Conservation (phyloP, 2,797 vertebrate genomes). For the Centroberyx gerrardi region DNA sequence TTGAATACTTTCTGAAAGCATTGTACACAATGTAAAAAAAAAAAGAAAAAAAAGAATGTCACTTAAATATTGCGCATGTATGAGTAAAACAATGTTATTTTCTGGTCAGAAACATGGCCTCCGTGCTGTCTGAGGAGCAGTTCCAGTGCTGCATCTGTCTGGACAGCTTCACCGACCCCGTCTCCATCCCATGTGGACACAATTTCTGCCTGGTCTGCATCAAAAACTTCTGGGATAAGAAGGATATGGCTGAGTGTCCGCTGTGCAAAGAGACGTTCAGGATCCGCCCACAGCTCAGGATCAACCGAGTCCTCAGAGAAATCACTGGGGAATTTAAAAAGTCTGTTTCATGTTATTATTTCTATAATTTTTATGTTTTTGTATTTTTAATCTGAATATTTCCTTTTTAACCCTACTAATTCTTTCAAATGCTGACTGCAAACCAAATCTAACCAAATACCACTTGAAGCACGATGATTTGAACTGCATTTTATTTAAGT, state of each 20-base stretch:
- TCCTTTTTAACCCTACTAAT: too few relatives aligned
- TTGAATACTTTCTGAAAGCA: too few relatives aligned
- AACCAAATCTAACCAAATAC: too few relatives aligned
- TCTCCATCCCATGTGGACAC: slow-evolving; percentile 74
- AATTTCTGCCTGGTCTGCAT: slow-evolving; percentile 74
- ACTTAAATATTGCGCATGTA: neutral
- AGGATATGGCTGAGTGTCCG: slow-evolving; percentile 37
- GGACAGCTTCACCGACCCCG: slow-evolving; percentile 61
- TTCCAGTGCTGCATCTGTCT: slow-evolving; percentile 73
- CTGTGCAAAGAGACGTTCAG: slow-evolving; percentile 73
- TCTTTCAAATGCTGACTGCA: too few relatives aligned
- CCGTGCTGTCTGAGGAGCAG: slow-evolving; percentile 50
- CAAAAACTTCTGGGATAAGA: slow-evolving; percentile 55
- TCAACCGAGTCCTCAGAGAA: slow-evolving; percentile 62
- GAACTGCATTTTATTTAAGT: neutral
- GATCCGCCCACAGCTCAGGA: slow-evolving; percentile 42
- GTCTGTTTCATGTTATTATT: neutral
- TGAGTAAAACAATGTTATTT: neutral
- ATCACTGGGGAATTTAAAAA: slow-evolving; percentile 57
- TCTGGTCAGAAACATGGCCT: slow-evolving; percentile 53
- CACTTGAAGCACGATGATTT: neutral
- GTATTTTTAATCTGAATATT: neutral
- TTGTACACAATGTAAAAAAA: too few relatives aligned
- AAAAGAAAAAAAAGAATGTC: neutral
- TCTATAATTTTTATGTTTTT: neutral